Base-by-base conservation (phyloP, 2,797 vertebrate species). In the Epinephelus malabaricus region DNA sequence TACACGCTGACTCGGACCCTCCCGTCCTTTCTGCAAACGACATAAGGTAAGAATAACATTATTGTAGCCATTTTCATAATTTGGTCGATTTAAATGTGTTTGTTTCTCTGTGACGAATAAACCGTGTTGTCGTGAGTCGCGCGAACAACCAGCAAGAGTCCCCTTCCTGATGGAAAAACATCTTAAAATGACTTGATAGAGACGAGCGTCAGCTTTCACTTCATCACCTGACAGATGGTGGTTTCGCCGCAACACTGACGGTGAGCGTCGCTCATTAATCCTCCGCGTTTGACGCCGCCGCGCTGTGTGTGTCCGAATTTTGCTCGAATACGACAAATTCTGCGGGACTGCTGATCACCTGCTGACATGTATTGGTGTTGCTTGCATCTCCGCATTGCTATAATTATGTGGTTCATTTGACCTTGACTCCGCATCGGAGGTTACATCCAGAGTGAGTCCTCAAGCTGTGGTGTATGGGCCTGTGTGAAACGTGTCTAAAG, bases 341-440 rank as follows among this genome's bases (percentile, higher is more conserved):
- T 43, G 38, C 45, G 34, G n/a, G 12, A 13, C 23, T 25, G 38
- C 30, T 17, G 27, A 59, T 73, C 65, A 66, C 72, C 43, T 49
- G 56, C 63, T 45, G 61, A 59, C 30, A 59, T 7, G 0, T 3
- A 11, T 18, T 8, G 1, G 3, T 1, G 49, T n/a, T 30, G 17
- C 73, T 66, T 73, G 59, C 56, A 55, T 62, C 63, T 23, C 43
- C 6, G 62, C 65, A 1, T 56, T 0, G 53, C 9, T 69, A 25
- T 61, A 49, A 58, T 54, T 30, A 70, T 54, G 10, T 34, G 72
- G 55, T 12, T 81, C 17, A 38, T 88, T 85, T 94, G 94, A 95
- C 94, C 94, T 94, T 95, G 91, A 90, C 69, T 12, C 79, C 45
- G 53, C 77, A 49, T 79, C 81, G 51, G 79, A 92, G 93, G 92